A percentile compares a stretch with the other conserved stretches of the same genome.
Evolutionary conservation across 2,113 vertebrate species (phyloP).

Genomic region (Rhinolophus sinicus): DNA sequence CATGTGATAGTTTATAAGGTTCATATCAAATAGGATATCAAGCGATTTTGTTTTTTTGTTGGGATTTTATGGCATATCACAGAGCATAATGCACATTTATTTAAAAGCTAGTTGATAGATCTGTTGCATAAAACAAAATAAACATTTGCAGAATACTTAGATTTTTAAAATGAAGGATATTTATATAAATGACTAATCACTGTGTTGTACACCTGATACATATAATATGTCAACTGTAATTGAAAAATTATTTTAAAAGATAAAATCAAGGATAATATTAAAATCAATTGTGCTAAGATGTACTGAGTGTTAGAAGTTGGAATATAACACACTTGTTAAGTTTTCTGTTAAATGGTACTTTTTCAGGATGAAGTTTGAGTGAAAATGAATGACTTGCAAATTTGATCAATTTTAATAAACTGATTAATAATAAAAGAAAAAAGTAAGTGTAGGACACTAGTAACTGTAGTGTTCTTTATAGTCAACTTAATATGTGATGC

Average conservation of each 20-base stretch:
- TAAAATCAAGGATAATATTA: not conserved
- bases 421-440: constrained; percentile 5
- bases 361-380: constrained; percentile 31
- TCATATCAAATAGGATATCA: not conserved
- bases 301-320: constrained; percentile 40
- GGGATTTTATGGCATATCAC: not conserved
- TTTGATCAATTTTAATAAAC: constrained; percentile 40
- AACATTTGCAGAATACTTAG: not conserved
- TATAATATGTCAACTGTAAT: too few relatives aligned
- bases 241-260: too few relatives aligned
- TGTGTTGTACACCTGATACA: too few relatives aligned
- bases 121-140: not conserved
- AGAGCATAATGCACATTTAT: not conserved
- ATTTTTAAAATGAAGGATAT: constrained; percentile 7
- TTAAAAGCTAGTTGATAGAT: not conserved
- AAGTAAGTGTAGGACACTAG: not conserved
- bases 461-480: not conserved
- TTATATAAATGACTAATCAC: too few relatives aligned
- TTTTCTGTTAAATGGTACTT: constrained; percentile 19
- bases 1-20: not conserved
- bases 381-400: not conserved
- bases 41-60: not conserved
- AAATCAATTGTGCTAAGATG: not conserved
- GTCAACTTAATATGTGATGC: not conserved
- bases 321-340: not conserved